These are phyloP conservation scores for Drosophila fungiperda DNA, from an alignment of 2,888 invertebrate genomes.

Conservation along the genomic window DNA sequence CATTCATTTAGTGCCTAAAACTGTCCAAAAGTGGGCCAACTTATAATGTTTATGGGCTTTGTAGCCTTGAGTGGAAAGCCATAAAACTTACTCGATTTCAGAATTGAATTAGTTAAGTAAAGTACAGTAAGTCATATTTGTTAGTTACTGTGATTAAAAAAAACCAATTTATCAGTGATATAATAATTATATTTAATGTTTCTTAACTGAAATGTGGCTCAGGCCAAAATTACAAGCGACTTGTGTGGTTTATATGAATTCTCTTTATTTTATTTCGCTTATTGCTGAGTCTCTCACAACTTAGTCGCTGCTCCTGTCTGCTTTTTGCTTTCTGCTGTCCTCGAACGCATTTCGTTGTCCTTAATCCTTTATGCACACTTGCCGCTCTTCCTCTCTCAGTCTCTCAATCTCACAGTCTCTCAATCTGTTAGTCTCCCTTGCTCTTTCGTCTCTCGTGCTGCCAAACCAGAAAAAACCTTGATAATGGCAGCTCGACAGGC, in stretches of 20 bases:
- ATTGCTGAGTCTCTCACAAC: slow-evolving; percentile 21
- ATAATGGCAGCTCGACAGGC: slow-evolving; percentile 63
- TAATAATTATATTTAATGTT: slow-evolving; percentile 16
- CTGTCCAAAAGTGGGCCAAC: slow-evolving; percentile 11
- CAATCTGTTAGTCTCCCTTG: background rate
- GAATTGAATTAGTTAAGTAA: background rate
- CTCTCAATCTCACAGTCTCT: background rate
- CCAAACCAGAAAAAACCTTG: slow-evolving; percentile 69
- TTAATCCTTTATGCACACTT: slow-evolving; percentile 72
- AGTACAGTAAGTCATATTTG: background rate
- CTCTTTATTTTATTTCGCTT: slow-evolving; percentile 27
- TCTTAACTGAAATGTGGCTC: slow-evolving; percentile 1
- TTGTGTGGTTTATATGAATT: slow-evolving; percentile 31
- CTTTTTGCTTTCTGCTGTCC: slow-evolving; percentile 4
- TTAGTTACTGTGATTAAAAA: background rate
- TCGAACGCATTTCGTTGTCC: slow-evolving; percentile 64
- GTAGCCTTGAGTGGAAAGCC: background rate
- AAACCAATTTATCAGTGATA: background rate
- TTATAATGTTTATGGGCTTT: background rate
- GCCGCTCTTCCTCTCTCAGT: background rate
- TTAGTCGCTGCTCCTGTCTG: slow-evolving; percentile 14
- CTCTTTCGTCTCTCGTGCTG: slow-evolving; percentile 13
- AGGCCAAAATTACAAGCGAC: slow-evolving; percentile 21
- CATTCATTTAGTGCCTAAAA: slow-evolving; percentile 22
- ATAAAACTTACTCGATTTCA: background rate